Conservation (phyloP, 2,113 vertebrate genomes). For the Hippocampus mohnikei region DNA sequence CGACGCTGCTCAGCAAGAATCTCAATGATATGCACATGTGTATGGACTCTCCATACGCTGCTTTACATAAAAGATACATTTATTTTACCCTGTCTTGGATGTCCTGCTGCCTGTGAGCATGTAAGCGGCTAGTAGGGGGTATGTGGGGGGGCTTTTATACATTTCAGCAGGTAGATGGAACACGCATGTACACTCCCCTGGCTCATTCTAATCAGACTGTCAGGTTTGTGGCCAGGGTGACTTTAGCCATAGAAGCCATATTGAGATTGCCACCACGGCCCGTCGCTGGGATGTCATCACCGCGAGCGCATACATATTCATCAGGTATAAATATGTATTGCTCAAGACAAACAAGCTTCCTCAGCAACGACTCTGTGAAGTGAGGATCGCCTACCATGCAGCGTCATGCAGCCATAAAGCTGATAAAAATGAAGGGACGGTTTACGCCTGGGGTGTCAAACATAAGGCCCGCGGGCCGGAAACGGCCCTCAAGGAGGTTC, state of each 20-base stretch:
- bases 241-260: slow-evolving; percentile 63
- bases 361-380: slow-evolving; percentile 48
- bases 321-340: slow-evolving; percentile 62
- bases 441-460: no score
- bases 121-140: background rate
- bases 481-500: no score
- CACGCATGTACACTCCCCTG: slow-evolving; percentile 23
- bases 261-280: slow-evolving; percentile 60
- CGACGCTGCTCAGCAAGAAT: slow-evolving; percentile 62
- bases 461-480: no score
- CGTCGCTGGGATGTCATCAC: slow-evolving; percentile 46
- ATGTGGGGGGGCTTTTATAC: slow-evolving; percentile 33
- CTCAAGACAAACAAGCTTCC: slow-evolving; percentile 50
- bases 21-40: slow-evolving; percentile 68
- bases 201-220: slow-evolving; percentile 66
- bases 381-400: background rate
- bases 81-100: slow-evolving; percentile 62
- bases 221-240: slow-evolving; percentile 61
- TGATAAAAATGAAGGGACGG: background rate
- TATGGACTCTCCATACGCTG: slow-evolving; percentile 69
- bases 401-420: background rate
- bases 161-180: slow-evolving; percentile 50
- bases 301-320: slow-evolving; percentile 58
- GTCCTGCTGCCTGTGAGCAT: slow-evolving; percentile 22
- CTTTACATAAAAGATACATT: slow-evolving; percentile 75